phyloP scores from a whole-genome alignment of 2,888 invertebrate species.

The Nudaria mundana region DNA sequence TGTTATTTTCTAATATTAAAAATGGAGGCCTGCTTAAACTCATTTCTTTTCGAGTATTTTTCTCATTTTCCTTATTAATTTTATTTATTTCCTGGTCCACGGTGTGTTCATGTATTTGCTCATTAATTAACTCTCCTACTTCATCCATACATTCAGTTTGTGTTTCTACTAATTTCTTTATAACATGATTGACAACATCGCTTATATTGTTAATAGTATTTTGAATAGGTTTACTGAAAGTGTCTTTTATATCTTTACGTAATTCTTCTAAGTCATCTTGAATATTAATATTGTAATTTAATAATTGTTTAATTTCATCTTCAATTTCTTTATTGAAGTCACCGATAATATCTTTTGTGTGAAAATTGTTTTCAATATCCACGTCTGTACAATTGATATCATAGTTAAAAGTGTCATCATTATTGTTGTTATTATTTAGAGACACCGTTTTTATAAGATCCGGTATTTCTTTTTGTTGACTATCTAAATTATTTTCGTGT shows the following conservation, averaged over 20 bases:
- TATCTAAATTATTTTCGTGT: slow-evolving; percentile 41
- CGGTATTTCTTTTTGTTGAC: slow-evolving; percentile 59
- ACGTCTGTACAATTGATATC: slow-evolving; percentile 59
- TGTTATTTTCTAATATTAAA: slow-evolving; percentile 63
- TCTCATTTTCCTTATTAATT: slow-evolving; percentile 63
- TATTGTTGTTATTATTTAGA: slow-evolving; percentile 60
- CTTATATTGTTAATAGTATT: slow-evolving; percentile 77
- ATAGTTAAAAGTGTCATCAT: slow-evolving; percentile 44
- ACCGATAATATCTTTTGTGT: slow-evolving; percentile 76
- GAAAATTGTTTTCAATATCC: slow-evolving; percentile 73
- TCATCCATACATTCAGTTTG: slow-evolving; percentile 50
- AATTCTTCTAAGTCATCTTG: slow-evolving; percentile 73
- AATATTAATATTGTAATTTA: slow-evolving; percentile 72
- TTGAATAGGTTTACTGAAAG: slow-evolving; percentile 73
- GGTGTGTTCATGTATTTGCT: slow-evolving; percentile 26
- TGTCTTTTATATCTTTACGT: slow-evolving; percentile 74
- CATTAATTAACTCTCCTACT: slow-evolving; percentile 28
- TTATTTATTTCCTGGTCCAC: slow-evolving; percentile 42
- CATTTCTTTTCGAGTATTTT: slow-evolving; percentile 65
- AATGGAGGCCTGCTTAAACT: slow-evolving; percentile 71
- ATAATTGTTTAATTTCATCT: slow-evolving; percentile 78
- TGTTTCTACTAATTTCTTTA: slow-evolving; percentile 71
- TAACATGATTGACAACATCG: slow-evolving; percentile 76
- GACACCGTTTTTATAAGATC: slow-evolving; percentile 69
- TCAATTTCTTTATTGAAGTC: slow-evolving; percentile 82